Percentiles rank a stretch among this genome's conserved stretches.
Evolutionary conservation across 2,797 vertebrate species (phyloP).

Genomic region (Scomberomorus guttatus): DNA sequence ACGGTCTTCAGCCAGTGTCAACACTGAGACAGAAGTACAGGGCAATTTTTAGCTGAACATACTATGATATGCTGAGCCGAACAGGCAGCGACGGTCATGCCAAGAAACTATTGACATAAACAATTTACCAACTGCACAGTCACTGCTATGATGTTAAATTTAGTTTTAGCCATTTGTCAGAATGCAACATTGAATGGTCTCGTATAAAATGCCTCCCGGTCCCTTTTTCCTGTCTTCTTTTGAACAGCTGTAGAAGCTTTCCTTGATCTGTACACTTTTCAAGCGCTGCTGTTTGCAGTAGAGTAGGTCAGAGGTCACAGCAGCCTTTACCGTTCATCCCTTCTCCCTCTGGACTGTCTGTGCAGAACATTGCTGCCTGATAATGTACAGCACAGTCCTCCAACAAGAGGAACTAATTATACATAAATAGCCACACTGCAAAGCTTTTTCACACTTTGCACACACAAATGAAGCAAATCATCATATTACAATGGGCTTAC

Average conservation of each 20-base stretch:
- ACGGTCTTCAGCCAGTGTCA: not conserved
- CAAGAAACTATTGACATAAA: conserved; percentile 46
- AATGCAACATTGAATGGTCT: conserved; percentile 35
- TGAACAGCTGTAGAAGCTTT: conserved; percentile 13
- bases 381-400: conserved; percentile 3
- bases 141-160: conserved; percentile 7
- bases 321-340: conserved; percentile 15
- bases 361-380: conserved; percentile 28
- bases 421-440: conserved; percentile 1
- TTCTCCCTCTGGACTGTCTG: conserved; percentile 6
- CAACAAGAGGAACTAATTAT: conserved; percentile 44
- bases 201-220: conserved; percentile 4
- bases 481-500: not conserved
- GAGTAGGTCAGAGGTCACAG: conserved; percentile 39
- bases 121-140: conserved; percentile 34
- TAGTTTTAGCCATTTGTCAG: not conserved
- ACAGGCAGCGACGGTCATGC: conserved; percentile 8
- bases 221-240: conserved; percentile 6
- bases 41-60: conserved; percentile 6
- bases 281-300: not conserved
- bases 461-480: conserved; percentile 21
- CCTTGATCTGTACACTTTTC: conserved; percentile 14
- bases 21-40: not conserved
- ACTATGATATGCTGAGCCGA: not conserved
- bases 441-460: not conserved